Evolutionary conservation across 2,113 vertebrate genomes (phyloP).

Genomic region (Promerops cafer): DNA sequence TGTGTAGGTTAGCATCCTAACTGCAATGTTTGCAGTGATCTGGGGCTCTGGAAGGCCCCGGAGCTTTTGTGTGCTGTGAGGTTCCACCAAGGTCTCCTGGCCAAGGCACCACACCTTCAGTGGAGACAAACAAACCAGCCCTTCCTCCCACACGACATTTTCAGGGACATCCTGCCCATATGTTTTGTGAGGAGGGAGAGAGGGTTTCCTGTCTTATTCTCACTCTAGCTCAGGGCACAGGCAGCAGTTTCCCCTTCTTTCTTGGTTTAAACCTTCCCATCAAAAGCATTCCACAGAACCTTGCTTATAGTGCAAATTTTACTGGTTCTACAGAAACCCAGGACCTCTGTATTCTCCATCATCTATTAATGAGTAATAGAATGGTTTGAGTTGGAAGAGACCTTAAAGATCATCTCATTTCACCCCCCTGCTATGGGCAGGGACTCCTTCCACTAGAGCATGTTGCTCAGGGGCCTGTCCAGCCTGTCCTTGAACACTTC

Average conservation of each 20-base stretch:
- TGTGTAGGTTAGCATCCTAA: not conserved
- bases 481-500: not conserved
- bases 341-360: not conserved
- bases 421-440: not conserved
- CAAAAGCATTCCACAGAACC: not conserved
- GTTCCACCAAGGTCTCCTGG: fast-evolving
- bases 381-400: not conserved
- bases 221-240: not conserved
- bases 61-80: not conserved
- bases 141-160: not conserved
- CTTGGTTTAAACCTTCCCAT: not conserved
- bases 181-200: not conserved
- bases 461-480: not conserved
- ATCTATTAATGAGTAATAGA: not conserved
- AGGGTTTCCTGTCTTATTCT: not conserved
- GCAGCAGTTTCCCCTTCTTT: not conserved
- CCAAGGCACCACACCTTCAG: not conserved
- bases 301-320: not conserved
- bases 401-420: not conserved
- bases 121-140: fast-evolving
- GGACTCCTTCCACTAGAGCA: not conserved
- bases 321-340: not conserved
- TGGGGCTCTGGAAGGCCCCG: not conserved
- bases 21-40: not conserved
- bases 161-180: not conserved